Percentiles rank a stretch among this genome's conserved stretches.
phyloP scores from a whole-genome alignment of 2,113 vertebrate genomes.

The Urocynchramus pylzowi region DNA sequence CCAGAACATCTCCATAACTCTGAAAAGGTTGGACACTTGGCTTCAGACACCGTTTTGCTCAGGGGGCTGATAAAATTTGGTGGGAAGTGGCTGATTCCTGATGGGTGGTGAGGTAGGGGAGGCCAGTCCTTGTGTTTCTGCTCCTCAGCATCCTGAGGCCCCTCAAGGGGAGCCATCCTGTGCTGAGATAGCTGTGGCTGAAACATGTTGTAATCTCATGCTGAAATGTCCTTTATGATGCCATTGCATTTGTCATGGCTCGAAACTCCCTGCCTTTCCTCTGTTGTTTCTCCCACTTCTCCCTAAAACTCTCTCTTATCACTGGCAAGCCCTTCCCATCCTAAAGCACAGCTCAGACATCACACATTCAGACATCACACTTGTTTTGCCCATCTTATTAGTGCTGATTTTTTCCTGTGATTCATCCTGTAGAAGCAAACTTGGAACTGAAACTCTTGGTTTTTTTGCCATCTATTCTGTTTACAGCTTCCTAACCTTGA shows the following conservation, averaged over 20 bases:
- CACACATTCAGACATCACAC: background rate
- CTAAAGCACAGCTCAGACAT: background rate
- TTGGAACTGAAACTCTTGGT: background rate
- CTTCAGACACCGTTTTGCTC: background rate
- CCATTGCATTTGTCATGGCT: background rate
- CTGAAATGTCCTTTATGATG: background rate
- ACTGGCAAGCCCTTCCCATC: background rate
- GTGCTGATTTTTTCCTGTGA: background rate
- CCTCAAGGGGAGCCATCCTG: background rate
- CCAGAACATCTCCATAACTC: background rate
- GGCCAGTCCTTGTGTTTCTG: background rate
- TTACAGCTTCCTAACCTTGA: background rate
- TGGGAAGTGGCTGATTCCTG: background rate
- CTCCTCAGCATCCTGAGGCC: background rate
- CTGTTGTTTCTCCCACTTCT: background rate
- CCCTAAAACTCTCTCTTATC: background rate
- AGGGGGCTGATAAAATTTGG: background rate
- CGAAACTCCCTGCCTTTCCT: background rate
- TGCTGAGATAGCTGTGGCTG: background rate
- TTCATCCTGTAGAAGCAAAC: background rate
- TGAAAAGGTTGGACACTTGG: background rate
- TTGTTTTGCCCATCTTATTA: background rate
- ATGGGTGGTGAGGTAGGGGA: background rate
- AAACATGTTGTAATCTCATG: background rate
- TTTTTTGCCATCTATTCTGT: background rate